Evolutionary conservation across 2,113 vertebrate genomes (phyloP).

Genomic region (Poeciliopsis prolifica): DNA sequence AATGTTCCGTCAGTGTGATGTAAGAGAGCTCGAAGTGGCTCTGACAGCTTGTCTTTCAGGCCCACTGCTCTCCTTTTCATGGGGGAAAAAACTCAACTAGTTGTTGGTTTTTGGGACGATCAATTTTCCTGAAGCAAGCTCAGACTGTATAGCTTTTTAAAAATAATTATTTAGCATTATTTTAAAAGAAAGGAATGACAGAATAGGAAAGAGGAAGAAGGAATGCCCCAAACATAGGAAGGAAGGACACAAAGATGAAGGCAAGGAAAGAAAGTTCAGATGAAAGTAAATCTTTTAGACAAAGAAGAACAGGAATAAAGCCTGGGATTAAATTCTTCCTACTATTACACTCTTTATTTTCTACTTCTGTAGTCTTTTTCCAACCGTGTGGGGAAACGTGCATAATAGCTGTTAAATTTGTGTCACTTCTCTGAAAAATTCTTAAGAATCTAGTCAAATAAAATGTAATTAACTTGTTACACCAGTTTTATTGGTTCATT

Average conservation of each 20-base stretch:
- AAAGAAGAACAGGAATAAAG: neutral
- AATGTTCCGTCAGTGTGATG: slow-evolving; percentile 57
- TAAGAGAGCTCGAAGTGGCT: slow-evolving; percentile 35
- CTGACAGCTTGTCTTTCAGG: slow-evolving; percentile 57
- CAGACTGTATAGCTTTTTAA: too few species aligned
- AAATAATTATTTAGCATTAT: too few species aligned
- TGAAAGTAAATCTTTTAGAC: too few species aligned
- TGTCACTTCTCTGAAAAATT: neutral
- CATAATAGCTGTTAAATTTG: neutral
- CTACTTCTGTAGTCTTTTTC: neutral
- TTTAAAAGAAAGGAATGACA: too few species aligned
- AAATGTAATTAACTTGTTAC: slow-evolving; percentile 15
- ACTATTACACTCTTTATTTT: neutral
- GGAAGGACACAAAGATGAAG: too few species aligned
- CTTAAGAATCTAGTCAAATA: neutral
- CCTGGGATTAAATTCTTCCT: neutral
- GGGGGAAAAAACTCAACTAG: neutral
- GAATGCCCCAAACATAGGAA: too few species aligned
- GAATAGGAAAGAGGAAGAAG: too few species aligned
- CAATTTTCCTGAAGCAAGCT: too few species aligned
- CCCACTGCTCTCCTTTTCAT: slow-evolving; percentile 7
- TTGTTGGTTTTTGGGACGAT: too few species aligned
- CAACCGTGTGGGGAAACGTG: too few species aligned
- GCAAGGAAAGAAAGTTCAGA: too few species aligned
- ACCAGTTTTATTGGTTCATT: slow-evolving; percentile 9